Conservation (phyloP, 2,797 vertebrate genomes). For the Simalia tracyae region DNA sequence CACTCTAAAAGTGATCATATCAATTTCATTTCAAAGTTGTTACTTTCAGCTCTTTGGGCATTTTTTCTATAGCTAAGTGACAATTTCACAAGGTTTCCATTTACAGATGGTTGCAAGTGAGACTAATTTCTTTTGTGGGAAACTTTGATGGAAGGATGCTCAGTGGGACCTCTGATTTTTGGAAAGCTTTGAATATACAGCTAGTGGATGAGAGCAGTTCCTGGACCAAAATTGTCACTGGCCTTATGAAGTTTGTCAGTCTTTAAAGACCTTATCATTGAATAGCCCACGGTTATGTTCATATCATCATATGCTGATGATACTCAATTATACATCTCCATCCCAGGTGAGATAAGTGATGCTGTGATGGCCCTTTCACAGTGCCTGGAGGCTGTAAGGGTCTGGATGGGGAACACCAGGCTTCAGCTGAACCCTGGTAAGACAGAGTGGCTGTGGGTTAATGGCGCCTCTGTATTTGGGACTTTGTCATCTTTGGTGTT, state of each 20-base stretch:
- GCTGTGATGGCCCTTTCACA: too few species aligned
- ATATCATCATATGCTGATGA: background rate
- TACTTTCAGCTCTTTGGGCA: constrained; percentile 11
- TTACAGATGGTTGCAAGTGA: background rate
- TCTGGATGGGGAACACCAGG: too few species aligned
- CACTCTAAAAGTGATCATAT: background rate
- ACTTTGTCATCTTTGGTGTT: too few species aligned
- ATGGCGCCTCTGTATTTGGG: too few species aligned
- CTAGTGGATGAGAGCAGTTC: background rate
- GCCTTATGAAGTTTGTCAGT: background rate
- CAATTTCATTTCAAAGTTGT: constrained; percentile 16
- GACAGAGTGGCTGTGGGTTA: too few species aligned
- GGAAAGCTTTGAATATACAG: background rate
- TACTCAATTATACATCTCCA: too few species aligned
- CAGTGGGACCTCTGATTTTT: background rate
- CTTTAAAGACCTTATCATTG: background rate
- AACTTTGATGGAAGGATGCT: background rate
- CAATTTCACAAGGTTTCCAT: background rate
- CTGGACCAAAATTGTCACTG: background rate
- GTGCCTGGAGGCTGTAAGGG: too few species aligned
- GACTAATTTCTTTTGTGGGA: background rate
- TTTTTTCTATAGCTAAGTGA: constrained; percentile 4
- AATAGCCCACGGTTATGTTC: background rate
- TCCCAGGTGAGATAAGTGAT: too few species aligned
- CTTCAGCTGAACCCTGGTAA: too few species aligned